Evolutionary conservation across 2,797 vertebrate species (phyloP).

Genomic region (Lutjanus argentimaculatus): DNA sequence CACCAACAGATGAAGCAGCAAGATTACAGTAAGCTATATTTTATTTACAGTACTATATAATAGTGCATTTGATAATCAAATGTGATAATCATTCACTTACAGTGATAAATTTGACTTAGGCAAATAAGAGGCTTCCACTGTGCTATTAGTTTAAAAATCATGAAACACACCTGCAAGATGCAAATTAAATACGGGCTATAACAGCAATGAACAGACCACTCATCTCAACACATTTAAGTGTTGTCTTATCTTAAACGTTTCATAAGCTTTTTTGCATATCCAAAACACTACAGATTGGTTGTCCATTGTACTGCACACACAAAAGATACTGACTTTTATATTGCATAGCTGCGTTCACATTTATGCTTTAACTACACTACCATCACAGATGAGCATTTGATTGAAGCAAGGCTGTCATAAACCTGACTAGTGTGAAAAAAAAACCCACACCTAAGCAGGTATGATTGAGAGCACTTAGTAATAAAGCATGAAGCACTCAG

Average conservation of each 20-base stretch:
- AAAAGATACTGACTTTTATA: background rate
- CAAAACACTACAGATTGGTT: background rate
- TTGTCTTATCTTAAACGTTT: background rate
- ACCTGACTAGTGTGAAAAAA: background rate
- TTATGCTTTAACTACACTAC: background rate
- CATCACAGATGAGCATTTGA: background rate
- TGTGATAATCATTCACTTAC: no score
- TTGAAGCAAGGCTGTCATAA: slow-evolving; percentile 1
- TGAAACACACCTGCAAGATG: background rate
- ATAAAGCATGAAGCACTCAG: slow-evolving; percentile 28
- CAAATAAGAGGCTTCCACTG: no score
- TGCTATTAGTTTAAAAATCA: slow-evolving; percentile 1
- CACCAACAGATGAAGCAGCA: no score
- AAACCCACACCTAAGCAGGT: background rate
- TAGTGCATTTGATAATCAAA: no score
- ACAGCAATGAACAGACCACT: background rate
- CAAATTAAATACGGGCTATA: background rate
- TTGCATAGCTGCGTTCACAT: background rate
- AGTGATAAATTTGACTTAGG: no score
- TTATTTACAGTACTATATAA: no score
- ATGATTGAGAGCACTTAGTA: slow-evolving; percentile 41
- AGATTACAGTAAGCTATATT: no score
- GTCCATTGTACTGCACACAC: background rate
- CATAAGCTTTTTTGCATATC: background rate
- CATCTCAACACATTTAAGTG: background rate